These are phyloP conservation scores for Pluvialis apricaria DNA, from an alignment of 2,113 vertebrate genomes.

Conservation along the genomic window DNA sequence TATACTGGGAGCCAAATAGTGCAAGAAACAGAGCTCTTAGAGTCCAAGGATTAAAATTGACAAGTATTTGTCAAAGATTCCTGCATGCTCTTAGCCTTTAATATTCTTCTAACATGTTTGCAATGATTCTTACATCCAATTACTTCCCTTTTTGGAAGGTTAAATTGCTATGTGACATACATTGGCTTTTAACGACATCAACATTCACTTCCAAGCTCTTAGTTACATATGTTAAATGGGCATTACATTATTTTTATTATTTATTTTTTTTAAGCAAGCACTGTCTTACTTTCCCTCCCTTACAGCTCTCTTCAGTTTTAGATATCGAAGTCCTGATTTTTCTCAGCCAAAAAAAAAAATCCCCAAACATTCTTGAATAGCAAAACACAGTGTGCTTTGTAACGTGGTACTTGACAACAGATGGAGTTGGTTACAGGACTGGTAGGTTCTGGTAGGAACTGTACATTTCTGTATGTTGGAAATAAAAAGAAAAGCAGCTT, in stretches of 20 bases:
- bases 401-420: background rate
- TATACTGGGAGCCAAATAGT: background rate
- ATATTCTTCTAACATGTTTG: background rate
- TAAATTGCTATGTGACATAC: background rate
- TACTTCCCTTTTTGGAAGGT: background rate
- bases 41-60: background rate
- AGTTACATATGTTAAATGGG: background rate
- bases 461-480: background rate
- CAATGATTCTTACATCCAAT: background rate
- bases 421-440: background rate
- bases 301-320: background rate
- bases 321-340: background rate
- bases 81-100: background rate
- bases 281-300: background rate
- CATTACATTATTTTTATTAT: background rate
- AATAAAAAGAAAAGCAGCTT: slow-evolving; percentile 15
- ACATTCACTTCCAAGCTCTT: background rate
- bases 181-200: background rate
- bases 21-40: background rate
- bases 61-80: background rate
- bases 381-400: background rate
- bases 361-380: background rate
- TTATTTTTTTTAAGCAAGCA: background rate
- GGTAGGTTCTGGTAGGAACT: background rate
- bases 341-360: background rate